These are phyloP conservation scores for Danaus plexippus DNA, from an alignment of 1,140 invertebrate species.

Conservation along the genomic window DNA sequence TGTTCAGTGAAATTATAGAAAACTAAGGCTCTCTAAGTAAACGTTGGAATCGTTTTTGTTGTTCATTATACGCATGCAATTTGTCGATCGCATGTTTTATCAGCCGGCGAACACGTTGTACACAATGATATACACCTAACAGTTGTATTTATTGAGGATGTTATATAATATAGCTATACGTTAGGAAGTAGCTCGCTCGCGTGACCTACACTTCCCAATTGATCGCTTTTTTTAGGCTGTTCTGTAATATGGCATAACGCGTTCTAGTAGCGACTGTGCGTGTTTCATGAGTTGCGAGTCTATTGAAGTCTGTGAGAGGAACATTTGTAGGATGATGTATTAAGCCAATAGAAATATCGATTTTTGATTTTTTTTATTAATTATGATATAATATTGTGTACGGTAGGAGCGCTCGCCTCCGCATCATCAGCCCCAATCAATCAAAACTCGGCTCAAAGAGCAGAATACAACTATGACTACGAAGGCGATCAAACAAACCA, in stretches of 20 bases:
- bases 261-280: slow-evolving; percentile 1
- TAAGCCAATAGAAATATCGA: neutral
- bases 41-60: too few relatives aligned
- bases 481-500: slow-evolving; percentile 34
- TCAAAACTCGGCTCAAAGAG: slow-evolving; percentile 29
- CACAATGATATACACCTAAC: neutral
- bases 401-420: slow-evolving; percentile 33
- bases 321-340: neutral
- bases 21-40: too few relatives aligned
- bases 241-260: slow-evolving; percentile 5
- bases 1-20: too few relatives aligned
- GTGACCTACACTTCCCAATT: slow-evolving; percentile 1
- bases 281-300: neutral
- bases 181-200: slow-evolving; percentile 3
- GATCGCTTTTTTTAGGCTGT: slow-evolving; percentile 2
- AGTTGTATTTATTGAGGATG: slow-evolving; percentile 6
- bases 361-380: neutral
- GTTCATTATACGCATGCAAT: too few relatives aligned
- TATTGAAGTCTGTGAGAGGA: too few relatives aligned
- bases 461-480: slow-evolving; percentile 58
- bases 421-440: slow-evolving; percentile 39
- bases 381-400: slow-evolving; percentile 6
- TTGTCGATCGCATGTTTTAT: slow-evolving; percentile 1
- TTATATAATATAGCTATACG: slow-evolving; percentile 6
- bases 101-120: neutral